Conservation (phyloP, 2,113 vertebrate genomes). For the Mohoua ochrocephala region DNA sequence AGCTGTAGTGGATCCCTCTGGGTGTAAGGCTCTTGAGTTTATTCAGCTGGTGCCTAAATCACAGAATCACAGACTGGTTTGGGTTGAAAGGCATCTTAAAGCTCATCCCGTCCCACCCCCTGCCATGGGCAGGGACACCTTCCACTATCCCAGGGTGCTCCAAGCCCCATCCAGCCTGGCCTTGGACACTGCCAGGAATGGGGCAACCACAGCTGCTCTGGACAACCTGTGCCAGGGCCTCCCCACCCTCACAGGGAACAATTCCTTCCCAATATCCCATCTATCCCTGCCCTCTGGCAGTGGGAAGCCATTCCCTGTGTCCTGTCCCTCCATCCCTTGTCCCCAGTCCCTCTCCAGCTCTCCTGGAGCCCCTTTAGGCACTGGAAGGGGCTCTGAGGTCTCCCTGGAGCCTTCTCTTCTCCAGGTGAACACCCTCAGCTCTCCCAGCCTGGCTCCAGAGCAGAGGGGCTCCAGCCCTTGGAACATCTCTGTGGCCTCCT, state of each 20-base stretch:
- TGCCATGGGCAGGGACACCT: background rate
- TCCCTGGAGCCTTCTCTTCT: background rate
- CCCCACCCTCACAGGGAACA: fast-evolving
- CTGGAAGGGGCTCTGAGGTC: fast-evolving
- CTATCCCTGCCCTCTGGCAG: fast-evolving
- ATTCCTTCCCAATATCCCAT: background rate
- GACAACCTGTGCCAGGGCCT: fast-evolving
- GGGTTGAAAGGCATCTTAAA: background rate
- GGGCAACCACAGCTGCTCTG: background rate
- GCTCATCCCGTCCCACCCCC: background rate
- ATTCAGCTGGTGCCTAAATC: background rate
- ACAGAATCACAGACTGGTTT: background rate
- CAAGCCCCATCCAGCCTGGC: fast-evolving
- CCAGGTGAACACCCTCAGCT: background rate
- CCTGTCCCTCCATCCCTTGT: fast-evolving
- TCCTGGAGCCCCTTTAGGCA: background rate
- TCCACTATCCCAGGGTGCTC: fast-evolving
- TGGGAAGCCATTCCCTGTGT: too few relatives aligned
- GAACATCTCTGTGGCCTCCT: fast-evolving
- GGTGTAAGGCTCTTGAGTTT: background rate
- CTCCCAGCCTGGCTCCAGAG: background rate
- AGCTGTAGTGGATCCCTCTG: background rate
- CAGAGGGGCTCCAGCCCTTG: background rate
- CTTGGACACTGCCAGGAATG: background rate
- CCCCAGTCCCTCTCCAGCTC: background rate